Evolutionary conservation across 2,888 invertebrate genomes (phyloP).

Genomic region (Rhamnusium bicolor): DNA sequence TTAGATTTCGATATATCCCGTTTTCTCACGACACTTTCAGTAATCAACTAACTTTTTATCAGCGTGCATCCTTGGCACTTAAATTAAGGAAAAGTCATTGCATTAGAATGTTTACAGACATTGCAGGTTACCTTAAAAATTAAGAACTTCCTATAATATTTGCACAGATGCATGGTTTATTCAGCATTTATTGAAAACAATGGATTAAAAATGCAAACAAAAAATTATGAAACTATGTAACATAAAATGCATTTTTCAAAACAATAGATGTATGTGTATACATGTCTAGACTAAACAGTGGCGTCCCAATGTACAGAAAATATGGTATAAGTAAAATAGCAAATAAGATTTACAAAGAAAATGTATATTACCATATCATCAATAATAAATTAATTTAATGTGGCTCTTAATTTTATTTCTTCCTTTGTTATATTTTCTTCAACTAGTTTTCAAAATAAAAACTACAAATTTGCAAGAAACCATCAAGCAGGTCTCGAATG

Average conservation of each 20-base stretch:
- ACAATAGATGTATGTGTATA: slow-evolving; percentile 7
- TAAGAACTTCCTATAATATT: slow-evolving; percentile 43
- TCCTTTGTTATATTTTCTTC: too few species aligned
- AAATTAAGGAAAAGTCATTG: too few species aligned
- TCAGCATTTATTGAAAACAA: slow-evolving; percentile 47
- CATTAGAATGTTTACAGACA: too few species aligned
- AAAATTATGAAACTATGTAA: slow-evolving; percentile 45
- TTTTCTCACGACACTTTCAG: too few species aligned
- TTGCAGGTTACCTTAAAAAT: too few species aligned
- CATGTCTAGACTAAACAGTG: neutral
- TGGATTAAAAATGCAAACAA: slow-evolving; percentile 46
- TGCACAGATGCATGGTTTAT: slow-evolving; percentile 42
- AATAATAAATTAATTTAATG: neutral
- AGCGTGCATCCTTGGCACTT: too few species aligned
- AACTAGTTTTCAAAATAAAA: too few species aligned
- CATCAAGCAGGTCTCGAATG: too few species aligned
- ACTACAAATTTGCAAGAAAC: too few species aligned
- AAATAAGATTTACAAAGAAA: neutral
- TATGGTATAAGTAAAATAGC: neutral
- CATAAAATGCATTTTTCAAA: slow-evolving; percentile 14
- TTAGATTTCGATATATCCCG: too few species aligned
- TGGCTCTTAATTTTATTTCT: neutral
- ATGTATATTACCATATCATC: neutral
- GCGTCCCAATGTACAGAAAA: neutral
- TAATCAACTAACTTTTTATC: too few species aligned